A percentile compares a stretch with the other conserved stretches of the same genome.
These are phyloP conservation scores for Campoletis sonorensis DNA, from an alignment of 1,140 invertebrate species.

Conservation along the genomic window DNA sequence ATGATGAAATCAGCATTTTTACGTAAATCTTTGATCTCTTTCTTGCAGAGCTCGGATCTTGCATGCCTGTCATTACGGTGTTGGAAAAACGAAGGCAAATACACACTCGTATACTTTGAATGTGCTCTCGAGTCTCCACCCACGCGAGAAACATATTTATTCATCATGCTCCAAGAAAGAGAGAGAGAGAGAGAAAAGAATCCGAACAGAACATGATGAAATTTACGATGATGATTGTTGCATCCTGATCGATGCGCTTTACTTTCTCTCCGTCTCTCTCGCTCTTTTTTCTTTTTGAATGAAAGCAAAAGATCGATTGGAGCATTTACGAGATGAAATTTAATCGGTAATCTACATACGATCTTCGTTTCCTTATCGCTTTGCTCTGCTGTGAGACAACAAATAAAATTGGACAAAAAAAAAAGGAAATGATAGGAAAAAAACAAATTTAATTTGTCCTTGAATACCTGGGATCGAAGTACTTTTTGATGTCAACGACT, in stretches of 20 bases:
- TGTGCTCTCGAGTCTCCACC: not conserved
- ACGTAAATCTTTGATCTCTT: not conserved
- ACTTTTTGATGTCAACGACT: conserved; percentile 73
- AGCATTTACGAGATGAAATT: conserved; percentile 37
- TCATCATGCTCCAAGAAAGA: not conserved
- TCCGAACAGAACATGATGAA: conserved; percentile 1
- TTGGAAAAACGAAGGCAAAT: conserved; percentile 5
- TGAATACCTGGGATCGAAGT: conserved; percentile 66
- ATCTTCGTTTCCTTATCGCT: conserved; percentile 31
- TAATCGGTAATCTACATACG: conserved; percentile 38
- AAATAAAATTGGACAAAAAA: conserved; percentile 11
- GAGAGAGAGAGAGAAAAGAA: not conserved
- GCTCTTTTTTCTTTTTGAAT: conserved; percentile 1
- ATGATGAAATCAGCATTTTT: conserved; percentile 4
- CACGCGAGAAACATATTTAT: conserved; percentile 28
- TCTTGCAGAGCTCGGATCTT: not conserved
- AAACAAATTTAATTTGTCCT: conserved; percentile 26
- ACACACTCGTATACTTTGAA: not conserved
- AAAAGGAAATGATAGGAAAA: conserved; percentile 7
- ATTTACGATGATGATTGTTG: conserved; percentile 28
- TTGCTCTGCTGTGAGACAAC: not conserved
- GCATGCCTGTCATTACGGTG: conserved; percentile 41
- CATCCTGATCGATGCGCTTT: conserved; percentile 33
- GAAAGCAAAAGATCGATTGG: conserved; percentile 23
- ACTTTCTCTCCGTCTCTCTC: not conserved